A percentile compares a stretch with the other conserved stretches of the same genome.
Conservation (phyloP, 2,113 vertebrate genomes). For the Takifugu flavidus region DNA sequence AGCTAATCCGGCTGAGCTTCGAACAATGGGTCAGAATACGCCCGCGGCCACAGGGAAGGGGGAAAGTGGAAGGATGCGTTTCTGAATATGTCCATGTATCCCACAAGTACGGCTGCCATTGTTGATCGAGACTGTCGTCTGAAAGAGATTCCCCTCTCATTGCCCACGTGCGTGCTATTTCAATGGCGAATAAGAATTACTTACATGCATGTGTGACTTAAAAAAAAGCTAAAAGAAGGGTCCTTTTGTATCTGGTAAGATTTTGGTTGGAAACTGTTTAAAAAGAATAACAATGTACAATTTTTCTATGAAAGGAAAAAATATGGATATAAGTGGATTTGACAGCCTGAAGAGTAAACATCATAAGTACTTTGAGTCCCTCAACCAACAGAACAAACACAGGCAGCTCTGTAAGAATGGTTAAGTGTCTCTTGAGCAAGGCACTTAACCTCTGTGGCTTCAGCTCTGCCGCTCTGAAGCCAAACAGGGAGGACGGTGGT, state of each 20-base stretch:
- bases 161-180: conserved; percentile 5
- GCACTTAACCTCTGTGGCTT: conserved; percentile 35
- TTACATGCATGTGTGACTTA: neutral
- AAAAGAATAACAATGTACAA: neutral
- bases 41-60: conserved; percentile 27
- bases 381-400: conserved; percentile 9
- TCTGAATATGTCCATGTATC: conserved; percentile 12
- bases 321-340: too few relatives aligned
- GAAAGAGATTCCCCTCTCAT: conserved; percentile 13
- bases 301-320: too few relatives aligned
- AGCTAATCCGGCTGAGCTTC: conserved; percentile 56
- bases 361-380: neutral
- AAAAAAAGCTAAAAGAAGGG: neutral
- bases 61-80: conserved; percentile 8
- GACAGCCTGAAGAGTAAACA: conserved; percentile 9
- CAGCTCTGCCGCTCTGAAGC: conserved; percentile 21
- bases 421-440: conserved; percentile 48
- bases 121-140: conserved; percentile 9
- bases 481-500: conserved; percentile 6
- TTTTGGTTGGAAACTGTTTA: neutral
- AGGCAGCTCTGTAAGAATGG: conserved; percentile 11
- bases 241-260: neutral
- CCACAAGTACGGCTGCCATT: conserved; percentile 32
- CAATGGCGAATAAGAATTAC: neutral
- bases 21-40: conserved; percentile 51